Evolutionary conservation across 2,113 vertebrate species (phyloP).

Genomic region (Scomber japonicus): DNA sequence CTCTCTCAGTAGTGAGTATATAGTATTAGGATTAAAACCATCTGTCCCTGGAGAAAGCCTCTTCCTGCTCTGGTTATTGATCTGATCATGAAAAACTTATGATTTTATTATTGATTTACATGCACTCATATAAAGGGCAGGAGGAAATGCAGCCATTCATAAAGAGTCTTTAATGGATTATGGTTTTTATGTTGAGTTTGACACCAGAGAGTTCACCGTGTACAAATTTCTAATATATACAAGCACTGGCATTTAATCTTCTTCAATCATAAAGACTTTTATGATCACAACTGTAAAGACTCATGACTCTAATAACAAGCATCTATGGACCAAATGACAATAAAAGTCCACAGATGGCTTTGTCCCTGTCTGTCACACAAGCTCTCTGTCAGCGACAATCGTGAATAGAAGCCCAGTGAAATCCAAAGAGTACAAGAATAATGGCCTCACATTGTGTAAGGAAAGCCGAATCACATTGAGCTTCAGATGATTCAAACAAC

Average conservation of each 20-base stretch:
- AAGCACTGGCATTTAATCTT: slow-evolving; percentile 18
- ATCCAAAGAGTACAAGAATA: slow-evolving; percentile 15
- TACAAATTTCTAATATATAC: background rate
- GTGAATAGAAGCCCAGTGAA: slow-evolving; percentile 7
- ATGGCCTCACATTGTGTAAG: background rate
- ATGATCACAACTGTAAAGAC: slow-evolving; percentile 2
- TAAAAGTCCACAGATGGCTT: slow-evolving; percentile 20
- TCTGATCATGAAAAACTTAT: slow-evolving; percentile 53
- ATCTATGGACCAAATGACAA: slow-evolving; percentile 26
- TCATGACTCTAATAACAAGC: slow-evolving; percentile 3
- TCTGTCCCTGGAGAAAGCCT: slow-evolving; percentile 9
- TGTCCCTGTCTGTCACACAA: background rate
- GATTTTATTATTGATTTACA: slow-evolving; percentile 38
- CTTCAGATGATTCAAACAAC: slow-evolving; percentile 11
- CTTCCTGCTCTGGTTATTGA: slow-evolving; percentile 33
- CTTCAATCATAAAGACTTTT: background rate
- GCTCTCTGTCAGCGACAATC: background rate
- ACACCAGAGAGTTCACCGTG: slow-evolving; percentile 6
- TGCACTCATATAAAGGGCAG: slow-evolving; percentile 39
- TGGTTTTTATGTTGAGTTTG: slow-evolving; percentile 18
- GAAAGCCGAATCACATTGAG: slow-evolving; percentile 26
- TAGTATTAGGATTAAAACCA: slow-evolving; percentile 16
- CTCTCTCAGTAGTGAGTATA: slow-evolving; percentile 5
- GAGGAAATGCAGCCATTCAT: slow-evolving; percentile 11
- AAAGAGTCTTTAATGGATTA: slow-evolving; percentile 27